phyloP scores from a whole-genome alignment of 2,888 invertebrate genomes.

The Norana najaformis region DNA sequence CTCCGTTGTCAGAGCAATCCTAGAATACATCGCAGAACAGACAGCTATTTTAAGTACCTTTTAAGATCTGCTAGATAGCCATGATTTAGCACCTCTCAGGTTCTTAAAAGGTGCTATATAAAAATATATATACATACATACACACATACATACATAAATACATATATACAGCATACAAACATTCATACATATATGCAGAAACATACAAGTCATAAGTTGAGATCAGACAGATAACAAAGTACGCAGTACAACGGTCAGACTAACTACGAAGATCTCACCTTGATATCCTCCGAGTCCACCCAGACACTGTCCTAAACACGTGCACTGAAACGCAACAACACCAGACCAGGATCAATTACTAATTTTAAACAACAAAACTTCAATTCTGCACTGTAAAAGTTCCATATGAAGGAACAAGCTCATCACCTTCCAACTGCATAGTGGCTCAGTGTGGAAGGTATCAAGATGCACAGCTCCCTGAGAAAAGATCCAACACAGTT shows the following conservation, averaged over 20 bases:
- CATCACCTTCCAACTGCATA: background rate
- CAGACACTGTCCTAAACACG: slow-evolving; percentile 35
- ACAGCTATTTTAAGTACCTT: no score
- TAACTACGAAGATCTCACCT: slow-evolving; percentile 17
- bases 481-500: background rate
- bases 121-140: no score
- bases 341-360: background rate
- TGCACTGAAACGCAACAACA: background rate
- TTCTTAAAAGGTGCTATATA: no score
- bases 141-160: no score
- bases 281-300: slow-evolving; percentile 32
- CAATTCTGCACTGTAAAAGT: background rate
- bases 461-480: background rate
- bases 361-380: background rate
- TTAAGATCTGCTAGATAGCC: no score
- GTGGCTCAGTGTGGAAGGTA: background rate
- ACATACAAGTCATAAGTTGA: background rate
- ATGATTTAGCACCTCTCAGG: no score
- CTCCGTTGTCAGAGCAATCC: no score
- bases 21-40: no score
- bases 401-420: background rate
- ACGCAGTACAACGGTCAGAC: background rate
- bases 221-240: slow-evolving; percentile 17
- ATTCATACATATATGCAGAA: slow-evolving; percentile 23
- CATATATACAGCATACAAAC: no score